These are phyloP conservation scores for Terrapene triunguis DNA, from an alignment of 2,113 vertebrate genomes.

Conservation along the genomic window DNA sequence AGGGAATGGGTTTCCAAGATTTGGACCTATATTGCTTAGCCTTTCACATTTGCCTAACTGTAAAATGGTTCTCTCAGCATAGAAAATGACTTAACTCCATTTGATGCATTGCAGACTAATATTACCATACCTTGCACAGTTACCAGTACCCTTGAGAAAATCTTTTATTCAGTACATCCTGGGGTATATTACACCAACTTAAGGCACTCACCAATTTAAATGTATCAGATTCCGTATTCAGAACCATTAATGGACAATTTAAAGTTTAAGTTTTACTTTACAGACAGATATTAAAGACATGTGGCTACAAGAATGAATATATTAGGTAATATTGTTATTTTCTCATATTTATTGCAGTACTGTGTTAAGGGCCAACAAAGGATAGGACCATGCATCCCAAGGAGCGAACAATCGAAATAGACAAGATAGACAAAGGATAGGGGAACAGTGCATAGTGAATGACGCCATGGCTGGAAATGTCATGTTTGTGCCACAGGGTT, in stretches of 20 bases:
- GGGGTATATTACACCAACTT: background rate
- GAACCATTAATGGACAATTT: background rate
- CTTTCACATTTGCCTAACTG: background rate
- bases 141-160: background rate
- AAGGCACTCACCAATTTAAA: background rate
- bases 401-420: background rate
- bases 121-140: background rate
- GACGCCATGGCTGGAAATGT: background rate
- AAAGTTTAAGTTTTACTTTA: constrained; percentile 1
- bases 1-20: background rate
- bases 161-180: background rate
- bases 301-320: background rate
- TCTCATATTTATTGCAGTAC: background rate
- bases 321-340: background rate
- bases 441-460: background rate
- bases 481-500: background rate
- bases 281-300: background rate
- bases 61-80: background rate
- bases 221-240: background rate
- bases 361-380: background rate
- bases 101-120: background rate
- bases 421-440: background rate
- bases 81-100: background rate
- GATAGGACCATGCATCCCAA: background rate
- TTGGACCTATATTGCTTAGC: background rate